Conservation (phyloP, 2,113 vertebrate genomes). For the Speoplatyrhinus poulsoni region DNA sequence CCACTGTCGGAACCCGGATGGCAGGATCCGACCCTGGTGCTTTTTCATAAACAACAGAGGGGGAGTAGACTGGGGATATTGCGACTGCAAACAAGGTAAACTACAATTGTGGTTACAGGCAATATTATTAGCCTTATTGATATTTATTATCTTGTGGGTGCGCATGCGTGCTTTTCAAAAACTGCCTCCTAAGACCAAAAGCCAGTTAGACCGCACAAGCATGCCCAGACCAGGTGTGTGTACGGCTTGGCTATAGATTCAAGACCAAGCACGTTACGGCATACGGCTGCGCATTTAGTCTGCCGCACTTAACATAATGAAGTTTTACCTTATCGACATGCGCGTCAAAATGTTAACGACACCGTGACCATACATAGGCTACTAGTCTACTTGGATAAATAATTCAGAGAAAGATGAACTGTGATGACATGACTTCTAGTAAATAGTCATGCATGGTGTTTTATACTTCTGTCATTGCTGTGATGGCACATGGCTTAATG, state of each 20-base stretch:
- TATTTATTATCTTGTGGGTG: not conserved
- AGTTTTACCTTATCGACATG: not conserved
- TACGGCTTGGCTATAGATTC: not conserved
- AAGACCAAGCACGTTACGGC: slow-evolving; percentile 41
- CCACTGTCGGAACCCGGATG: slow-evolving; percentile 82
- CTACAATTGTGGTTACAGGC: not conserved
- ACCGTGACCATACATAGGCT: no score
- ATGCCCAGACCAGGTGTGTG: slow-evolving; percentile 14
- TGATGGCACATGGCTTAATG: no score
- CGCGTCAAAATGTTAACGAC: no score
- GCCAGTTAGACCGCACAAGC: slow-evolving; percentile 16
- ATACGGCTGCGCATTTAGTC: no score
- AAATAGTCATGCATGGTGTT: no score
- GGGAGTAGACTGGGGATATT: slow-evolving; percentile 84
- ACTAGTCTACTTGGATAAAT: no score
- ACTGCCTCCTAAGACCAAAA: not conserved
- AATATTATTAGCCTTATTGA: not conserved
- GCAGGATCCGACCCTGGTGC: slow-evolving; percentile 84
- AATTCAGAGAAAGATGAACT: no score
- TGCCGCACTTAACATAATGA: no score
- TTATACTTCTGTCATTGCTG: no score
- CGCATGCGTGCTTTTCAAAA: not conserved
- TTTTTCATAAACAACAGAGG: slow-evolving; percentile 74
- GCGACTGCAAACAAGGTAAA: slow-evolving; percentile 87
- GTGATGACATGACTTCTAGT: no score